These are phyloP conservation scores for Eubucco bourcierii DNA, from an alignment of 2,113 vertebrate genomes.

Conservation along the genomic window DNA sequence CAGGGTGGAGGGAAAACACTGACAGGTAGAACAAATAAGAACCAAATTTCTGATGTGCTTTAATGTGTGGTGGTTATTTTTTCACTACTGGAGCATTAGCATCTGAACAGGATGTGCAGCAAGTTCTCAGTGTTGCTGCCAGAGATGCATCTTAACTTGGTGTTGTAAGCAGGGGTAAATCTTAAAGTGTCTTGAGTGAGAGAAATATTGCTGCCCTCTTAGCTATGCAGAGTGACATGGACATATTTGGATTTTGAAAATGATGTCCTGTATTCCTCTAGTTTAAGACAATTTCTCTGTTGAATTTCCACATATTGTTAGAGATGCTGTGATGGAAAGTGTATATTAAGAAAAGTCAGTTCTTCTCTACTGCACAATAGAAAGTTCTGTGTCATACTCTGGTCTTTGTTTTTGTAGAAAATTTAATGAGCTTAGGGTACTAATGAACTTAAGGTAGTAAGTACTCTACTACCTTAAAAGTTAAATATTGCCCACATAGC, in stretches of 20 bases:
- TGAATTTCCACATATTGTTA: not conserved
- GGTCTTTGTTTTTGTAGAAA: not conserved
- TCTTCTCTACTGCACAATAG: not conserved
- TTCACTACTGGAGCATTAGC: not conserved
- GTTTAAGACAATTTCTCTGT: not conserved
- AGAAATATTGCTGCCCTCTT: not conserved
- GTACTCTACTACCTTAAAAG: not conserved
- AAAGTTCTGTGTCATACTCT: not conserved
- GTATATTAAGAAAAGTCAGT: not conserved
- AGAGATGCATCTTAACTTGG: not conserved
- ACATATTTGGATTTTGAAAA: not conserved
- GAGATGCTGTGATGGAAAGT: not conserved
- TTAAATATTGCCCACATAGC: not conserved
- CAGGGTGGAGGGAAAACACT: not conserved
- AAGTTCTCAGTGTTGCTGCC: not conserved
- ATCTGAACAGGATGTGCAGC: not conserved
- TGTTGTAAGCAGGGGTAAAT: not conserved
- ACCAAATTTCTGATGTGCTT: not conserved
- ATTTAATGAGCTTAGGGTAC: not conserved
- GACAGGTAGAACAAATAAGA: not conserved
- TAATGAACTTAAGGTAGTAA: not conserved
- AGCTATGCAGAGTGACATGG: fast-evolving
- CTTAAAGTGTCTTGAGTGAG: not conserved
- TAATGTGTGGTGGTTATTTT: not conserved
- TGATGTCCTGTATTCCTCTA: not conserved